Conservation (phyloP, 2,797 vertebrate genomes). For the Acrossocheilus wenchowensis region DNA sequence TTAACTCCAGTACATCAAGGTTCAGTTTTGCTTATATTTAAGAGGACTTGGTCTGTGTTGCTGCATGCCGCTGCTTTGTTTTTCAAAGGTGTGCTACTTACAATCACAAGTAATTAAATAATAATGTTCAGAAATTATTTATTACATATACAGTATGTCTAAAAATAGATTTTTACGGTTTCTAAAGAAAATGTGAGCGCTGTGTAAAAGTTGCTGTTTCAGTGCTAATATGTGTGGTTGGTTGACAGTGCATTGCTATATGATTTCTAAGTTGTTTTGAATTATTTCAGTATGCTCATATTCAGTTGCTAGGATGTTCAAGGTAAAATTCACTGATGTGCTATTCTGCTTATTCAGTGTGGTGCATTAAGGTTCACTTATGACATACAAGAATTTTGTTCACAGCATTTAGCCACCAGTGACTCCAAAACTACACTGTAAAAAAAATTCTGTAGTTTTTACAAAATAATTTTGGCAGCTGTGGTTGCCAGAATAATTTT, state of each 20-base stretch:
- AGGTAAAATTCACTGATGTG: no score
- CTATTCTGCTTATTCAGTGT: no score
- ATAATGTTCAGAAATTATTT: conserved; percentile 7
- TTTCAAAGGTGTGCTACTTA: not conserved
- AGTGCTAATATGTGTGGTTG: not conserved
- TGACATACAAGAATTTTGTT: not conserved
- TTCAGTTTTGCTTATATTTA: not conserved
- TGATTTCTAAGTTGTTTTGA: not conserved
- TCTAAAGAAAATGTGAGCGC: not conserved
- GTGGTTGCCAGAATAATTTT: no score
- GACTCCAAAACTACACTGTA: not conserved
- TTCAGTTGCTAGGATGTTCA: no score
- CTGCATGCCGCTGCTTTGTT: not conserved
- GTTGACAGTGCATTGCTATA: not conserved
- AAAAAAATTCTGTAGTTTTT: no score
- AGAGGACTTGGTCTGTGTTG: not conserved
- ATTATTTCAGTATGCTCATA: no score
- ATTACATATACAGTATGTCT: not conserved
- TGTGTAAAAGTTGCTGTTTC: not conserved
- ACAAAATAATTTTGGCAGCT: no score
- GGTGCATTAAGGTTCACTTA: not conserved
- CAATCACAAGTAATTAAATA: not conserved
- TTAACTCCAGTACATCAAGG: not conserved
- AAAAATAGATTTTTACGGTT: not conserved
- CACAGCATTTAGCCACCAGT: not conserved